A percentile compares a stretch with the other conserved stretches of the same genome.
These are phyloP conservation scores for Macrochelys suwanniensis DNA, from an alignment of 2,797 vertebrate species.

Conservation along the genomic window DNA sequence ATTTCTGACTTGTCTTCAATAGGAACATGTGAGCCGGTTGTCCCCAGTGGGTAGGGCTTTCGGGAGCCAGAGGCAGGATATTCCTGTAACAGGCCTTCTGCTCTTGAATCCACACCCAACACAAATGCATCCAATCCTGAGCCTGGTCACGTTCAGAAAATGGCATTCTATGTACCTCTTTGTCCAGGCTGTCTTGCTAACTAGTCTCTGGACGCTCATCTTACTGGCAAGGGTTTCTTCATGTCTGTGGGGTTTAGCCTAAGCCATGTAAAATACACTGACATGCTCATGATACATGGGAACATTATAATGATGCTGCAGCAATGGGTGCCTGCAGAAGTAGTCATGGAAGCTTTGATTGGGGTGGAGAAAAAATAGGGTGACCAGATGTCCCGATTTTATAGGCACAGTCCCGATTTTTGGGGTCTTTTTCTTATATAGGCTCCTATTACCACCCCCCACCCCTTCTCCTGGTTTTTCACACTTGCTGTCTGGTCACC, in stretches of 20 bases:
- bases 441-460: too few relatives aligned
- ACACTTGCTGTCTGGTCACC: too few relatives aligned
- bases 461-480: too few relatives aligned
- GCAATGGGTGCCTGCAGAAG: conserved; percentile 4
- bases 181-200: not conserved
- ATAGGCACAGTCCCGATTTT: too few relatives aligned
- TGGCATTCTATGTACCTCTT: not conserved
- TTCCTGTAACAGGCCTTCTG: not conserved
- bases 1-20: not conserved
- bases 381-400: too few relatives aligned
- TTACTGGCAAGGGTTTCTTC: not conserved
- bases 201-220: conserved; percentile 17
- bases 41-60: not conserved
- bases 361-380: not conserved
- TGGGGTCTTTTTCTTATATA: too few relatives aligned
- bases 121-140: not conserved
- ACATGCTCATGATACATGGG: conserved; percentile 25
- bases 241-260: not conserved
- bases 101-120: not conserved
- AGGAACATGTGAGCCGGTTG: not conserved
- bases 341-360: conserved; percentile 33
- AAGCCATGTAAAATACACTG: conserved; percentile 8
- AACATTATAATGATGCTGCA: not conserved
- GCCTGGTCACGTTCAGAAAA: not conserved
- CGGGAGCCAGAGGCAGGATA: not conserved